Conservation (phyloP, 1,140 invertebrate species). For the Meloidogyne exigua region DNA sequence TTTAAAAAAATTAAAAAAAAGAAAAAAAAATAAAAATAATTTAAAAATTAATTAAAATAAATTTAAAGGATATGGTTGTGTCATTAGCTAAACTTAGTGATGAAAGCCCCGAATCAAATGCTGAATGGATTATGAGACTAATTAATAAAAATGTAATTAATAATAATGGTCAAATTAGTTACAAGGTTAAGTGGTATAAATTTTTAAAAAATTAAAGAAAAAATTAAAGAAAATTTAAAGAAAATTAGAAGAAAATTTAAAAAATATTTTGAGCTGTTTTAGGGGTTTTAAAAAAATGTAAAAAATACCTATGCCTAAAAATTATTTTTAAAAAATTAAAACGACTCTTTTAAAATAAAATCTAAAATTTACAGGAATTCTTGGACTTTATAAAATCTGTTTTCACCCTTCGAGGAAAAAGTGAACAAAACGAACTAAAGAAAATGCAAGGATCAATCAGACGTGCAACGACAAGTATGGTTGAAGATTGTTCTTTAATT, state of each 20-base stretch:
- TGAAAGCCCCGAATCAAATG: slow-evolving; percentile 44
- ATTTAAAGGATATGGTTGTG: slow-evolving; percentile 50
- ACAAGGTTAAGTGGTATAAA: slow-evolving; percentile 30
- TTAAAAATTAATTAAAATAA: background rate
- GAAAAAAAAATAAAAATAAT: background rate
- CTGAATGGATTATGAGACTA: slow-evolving; percentile 57
- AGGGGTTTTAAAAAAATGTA: no score
- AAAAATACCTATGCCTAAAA: no score
- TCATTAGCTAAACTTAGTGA: slow-evolving; percentile 43
- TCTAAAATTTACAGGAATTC: slow-evolving; percentile 45
- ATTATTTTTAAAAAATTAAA: no score
- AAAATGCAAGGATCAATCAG: background rate
- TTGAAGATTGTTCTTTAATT: background rate
- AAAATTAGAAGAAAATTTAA: no score
- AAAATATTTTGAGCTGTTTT: no score
- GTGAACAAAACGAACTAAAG: slow-evolving; percentile 35
- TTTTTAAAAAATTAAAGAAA: background rate
- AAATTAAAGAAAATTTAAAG: background rate
- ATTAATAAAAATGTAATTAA: slow-evolving; percentile 38
- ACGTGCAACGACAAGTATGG: background rate
- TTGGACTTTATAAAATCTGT: slow-evolving; percentile 48
- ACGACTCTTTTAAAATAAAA: background rate
- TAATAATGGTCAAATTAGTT: slow-evolving; percentile 34
- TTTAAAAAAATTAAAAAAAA: no score
- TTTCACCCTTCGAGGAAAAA: slow-evolving; percentile 38